phyloP scores from a whole-genome alignment of 2,797 vertebrate genomes.

The Sylvia borin region DNA sequence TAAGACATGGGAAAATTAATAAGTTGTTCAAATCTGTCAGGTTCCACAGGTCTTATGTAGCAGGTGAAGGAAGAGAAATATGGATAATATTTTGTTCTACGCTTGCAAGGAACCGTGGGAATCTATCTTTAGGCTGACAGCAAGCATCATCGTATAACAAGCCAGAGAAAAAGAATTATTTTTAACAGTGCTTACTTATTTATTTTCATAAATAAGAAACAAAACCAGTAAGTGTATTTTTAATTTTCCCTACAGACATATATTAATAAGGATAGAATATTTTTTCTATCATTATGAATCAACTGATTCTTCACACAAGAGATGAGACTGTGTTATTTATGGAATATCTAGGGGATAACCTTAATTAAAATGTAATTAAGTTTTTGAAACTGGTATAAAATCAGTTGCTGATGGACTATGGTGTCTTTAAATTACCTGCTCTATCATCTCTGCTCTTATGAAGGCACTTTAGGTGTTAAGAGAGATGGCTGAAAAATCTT shows the following conservation, averaged over 20 bases:
- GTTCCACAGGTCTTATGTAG: not conserved
- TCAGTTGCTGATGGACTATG: not conserved
- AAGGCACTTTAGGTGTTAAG: not conserved
- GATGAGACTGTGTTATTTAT: not conserved
- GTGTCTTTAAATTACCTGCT: not conserved
- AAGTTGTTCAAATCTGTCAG: not conserved
- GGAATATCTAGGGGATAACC: not conserved
- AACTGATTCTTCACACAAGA: not conserved
- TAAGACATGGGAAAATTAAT: conserved; percentile 1
- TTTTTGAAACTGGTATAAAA: not conserved
- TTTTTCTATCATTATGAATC: not conserved
- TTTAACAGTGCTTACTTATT: not conserved
- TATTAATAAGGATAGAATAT: not conserved
- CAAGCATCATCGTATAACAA: not conserved
- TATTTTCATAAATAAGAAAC: not conserved
- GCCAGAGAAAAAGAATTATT: not conserved
- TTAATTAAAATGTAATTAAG: not conserved
- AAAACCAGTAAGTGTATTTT: not conserved
- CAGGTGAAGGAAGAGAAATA: not conserved
- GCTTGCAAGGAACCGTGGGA: not conserved
- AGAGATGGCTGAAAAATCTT: not conserved
- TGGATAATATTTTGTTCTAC: not conserved
- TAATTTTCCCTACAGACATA: not conserved
- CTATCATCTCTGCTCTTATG: not conserved
- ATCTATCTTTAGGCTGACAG: not conserved